Evolutionary conservation across 1,140 invertebrate species (phyloP), one percentile per base, ranked within the genome.

Genomic region (Magallana gigas): DNA sequence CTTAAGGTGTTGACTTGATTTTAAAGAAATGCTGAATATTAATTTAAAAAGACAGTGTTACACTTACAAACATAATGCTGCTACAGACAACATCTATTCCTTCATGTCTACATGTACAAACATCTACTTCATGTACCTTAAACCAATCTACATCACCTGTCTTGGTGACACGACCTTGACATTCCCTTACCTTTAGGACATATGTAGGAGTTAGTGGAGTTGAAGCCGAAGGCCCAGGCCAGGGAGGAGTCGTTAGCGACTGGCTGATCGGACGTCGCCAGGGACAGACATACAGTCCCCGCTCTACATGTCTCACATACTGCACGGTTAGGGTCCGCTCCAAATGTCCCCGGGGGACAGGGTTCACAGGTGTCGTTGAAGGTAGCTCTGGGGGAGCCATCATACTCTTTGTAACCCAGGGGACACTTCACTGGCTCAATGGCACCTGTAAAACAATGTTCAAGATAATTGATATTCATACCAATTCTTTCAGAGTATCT

Each of bases 281-380:
- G 85, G 9, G 84, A 90, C 23, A 89, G 68, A 89, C 94, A 94
- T 9, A 94, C 94, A 58, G 94, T 93, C 36, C 94, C 94, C 16
- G 94, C 92, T 16, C 92, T 88, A 89, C 94, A 94, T 11, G 91
- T 88, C 16, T 80, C 62, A 91, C 94, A 94, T 6, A 88, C 87
- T 7, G 88, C 86, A 11, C 94, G 86, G 60, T 92, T 88, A 9
- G 90, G 36, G 23, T 93, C 86, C 14, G 91, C 91, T 62, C 94
- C 93, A 88, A 91, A 94, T 36, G 88, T 90, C 57, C 94, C 94
- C 1, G 92, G 90, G 71, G 83, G 84, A 86, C 94, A 94, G 6
- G 93, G 92, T 80, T 93, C 91, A 88, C 94, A 94, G 0, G 93
- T 94, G 83, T 94, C 93, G 8, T 91, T 89, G 81, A 94, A 93